Percentiles rank a stretch among this genome's conserved stretches.
Conservation (phyloP, 2,888 invertebrate species). For the Pteria penguin region DNA sequence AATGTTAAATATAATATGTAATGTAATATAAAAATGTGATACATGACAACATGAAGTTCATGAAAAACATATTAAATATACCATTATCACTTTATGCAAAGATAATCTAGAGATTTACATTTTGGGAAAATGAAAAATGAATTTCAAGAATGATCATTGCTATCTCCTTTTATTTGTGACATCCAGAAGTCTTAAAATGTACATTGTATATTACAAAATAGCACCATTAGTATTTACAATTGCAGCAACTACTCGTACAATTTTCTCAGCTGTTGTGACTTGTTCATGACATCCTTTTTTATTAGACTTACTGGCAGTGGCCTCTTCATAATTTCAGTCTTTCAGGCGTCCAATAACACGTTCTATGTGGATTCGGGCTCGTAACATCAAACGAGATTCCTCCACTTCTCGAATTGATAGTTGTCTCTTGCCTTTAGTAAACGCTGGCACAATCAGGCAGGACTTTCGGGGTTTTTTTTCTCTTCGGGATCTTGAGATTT, state of each 20-base stretch:
- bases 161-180: no score
- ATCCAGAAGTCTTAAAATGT: no score
- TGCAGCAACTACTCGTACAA: conserved; percentile 11
- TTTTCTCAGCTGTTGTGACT: not conserved
- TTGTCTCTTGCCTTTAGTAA: conserved; percentile 21
- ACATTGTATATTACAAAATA: not conserved
- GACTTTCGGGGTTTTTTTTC: no score
- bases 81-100: no score
- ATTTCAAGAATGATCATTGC: no score
- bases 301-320: not conserved
- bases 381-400: not conserved
- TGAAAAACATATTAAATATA: no score
- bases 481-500: no score
- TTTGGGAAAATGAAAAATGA: no score
- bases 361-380: not conserved
- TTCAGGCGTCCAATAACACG: conserved; percentile 11
- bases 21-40: no score
- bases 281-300: not conserved
- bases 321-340: conserved; percentile 10
- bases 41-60: no score
- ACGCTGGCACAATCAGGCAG: conserved; percentile 37
- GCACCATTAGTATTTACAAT: conserved; percentile 6
- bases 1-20: no score
- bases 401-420: conserved; percentile 1
- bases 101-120: no score